Base-by-base conservation (phyloP, 2,797 vertebrate genomes). In the Periophthalmus magnuspinnatus region DNA sequence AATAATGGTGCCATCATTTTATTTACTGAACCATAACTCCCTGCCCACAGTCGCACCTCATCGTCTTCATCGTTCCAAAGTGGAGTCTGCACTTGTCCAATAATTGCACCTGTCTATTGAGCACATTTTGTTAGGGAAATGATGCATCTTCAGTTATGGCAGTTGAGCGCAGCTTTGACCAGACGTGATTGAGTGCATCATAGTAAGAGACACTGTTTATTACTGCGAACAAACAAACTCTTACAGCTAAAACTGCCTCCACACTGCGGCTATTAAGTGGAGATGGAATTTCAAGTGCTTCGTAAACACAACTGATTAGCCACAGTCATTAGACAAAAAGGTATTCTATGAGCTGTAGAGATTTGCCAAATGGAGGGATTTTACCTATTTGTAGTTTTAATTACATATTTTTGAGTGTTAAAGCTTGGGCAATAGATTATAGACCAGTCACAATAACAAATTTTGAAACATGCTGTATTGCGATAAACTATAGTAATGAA, bases 251-350 rank as follows among this genome's bases (percentile, higher is more conserved):
- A 64, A 64, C 41, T 16, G 6, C 38, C 21, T 24, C 38, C 14
- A 47, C 38, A 47, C 19, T 3, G 36, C 36, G 5, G 17, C 21
- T 45, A 61, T 61, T 63, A 63, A 45, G 21, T 21, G 38, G 38
- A 63, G 38, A 63, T 45, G 38, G 61, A 45, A 38, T 63, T 61
- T 61, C 6, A 61, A 61, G 59, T 61, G 59, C 34, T 63, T 6
- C 16, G 61, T 28, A 48, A 48, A 64, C 38, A 63, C 41, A 47
- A 63, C 61, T 28, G 61, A 63, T 47, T 63, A 47, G 14, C 41
- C 38, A 28, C 41, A 22, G 61, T 63, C 38, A 61, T 21, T 60
- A 61, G 10, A n/a, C 59, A 61, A 10, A 61, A 41, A 38, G 59
- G 34, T 47, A 45, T 45, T 24, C 21, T 28, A 45, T 22, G 14